Base-by-base conservation (phyloP, 2,113 vertebrate species). In the Nothocercus nigrocapillus region DNA sequence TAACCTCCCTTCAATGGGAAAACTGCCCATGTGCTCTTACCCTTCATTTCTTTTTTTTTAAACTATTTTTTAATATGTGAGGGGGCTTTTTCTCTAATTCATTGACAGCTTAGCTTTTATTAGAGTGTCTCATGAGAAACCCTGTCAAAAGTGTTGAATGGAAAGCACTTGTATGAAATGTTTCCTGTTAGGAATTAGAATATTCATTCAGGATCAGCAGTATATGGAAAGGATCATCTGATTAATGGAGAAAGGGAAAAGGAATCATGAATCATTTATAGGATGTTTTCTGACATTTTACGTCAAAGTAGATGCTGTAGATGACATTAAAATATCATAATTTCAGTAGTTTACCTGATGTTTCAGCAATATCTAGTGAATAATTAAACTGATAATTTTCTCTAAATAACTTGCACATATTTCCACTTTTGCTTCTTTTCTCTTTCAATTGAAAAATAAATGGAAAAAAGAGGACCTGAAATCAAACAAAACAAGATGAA, bases 131-230 rank as follows among this genome's bases (percentile, higher is more conserved):
- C 90, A 54, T 38, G 90, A 96, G 94, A 75, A 88, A 38, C 24
- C 18, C 63, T 95, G 95, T 86, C 90, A 94, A 32, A 82, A 90
- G 19, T 15, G n/a, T 22, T 95, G 69, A 91, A 91, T 72, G 90
- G 79, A 90, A 96, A 84, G 47, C 51, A 53, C 42, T 85, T 81
- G 79, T 49, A 87, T 64, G 74, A 95, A 88, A 81, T n/a, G 24
- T 86, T 95, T 95, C 47, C 82, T 81, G 80, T 67, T 74, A 91
- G 53, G 93, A 85, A 84, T 81, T 83, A 68, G 83, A 86, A 92
- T 72, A 83, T 78, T 90, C 51, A 88, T 72, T 92, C 68, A 64
- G 73, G 82, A 89, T 68, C 56, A 83, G 72, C 61, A 90, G 25
- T 77, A 63, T 83, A 76, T 75, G 51, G 82, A 93, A 89, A 38